phyloP scores from a whole-genome alignment of 2,797 vertebrate species.

The Spheniscus humboldti region DNA sequence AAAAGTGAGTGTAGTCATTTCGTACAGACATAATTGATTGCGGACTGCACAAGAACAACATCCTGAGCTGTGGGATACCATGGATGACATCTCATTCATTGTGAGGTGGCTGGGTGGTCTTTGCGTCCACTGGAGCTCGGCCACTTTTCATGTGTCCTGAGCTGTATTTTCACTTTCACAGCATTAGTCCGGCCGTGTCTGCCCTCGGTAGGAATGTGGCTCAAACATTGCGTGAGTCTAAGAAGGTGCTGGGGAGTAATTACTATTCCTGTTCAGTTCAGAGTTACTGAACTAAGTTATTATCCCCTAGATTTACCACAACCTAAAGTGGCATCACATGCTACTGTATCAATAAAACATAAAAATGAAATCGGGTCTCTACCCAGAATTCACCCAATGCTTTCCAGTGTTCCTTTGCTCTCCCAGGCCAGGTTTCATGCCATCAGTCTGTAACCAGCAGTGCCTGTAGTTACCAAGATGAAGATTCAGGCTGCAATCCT shows the following conservation, averaged over 20 bases:
- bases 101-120: conserved; percentile 43
- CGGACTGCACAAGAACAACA: conserved; percentile 50
- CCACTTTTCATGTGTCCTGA: conserved; percentile 6
- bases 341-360: neutral
- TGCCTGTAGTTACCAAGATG: neutral
- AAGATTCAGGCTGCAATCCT: neutral
- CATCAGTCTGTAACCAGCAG: neutral
- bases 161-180: conserved; percentile 14
- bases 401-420: neutral
- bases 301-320: neutral
- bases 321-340: neutral
- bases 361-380: neutral
- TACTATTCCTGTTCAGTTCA: neutral
- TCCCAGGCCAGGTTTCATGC: neutral
- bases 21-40: conserved; percentile 60
- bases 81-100: conserved; percentile 61
- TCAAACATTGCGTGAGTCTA: neutral
- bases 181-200: neutral
- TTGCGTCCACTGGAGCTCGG: neutral
- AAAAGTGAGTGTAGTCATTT: conserved; percentile 52
- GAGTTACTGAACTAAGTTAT: neutral
- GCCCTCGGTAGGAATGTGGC: neutral
- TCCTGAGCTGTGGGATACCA: conserved; percentile 45
- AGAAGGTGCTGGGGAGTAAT: neutral
- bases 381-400: neutral